Base-by-base conservation (phyloP, 2,797 vertebrate genomes). In the Tolypeutes matacus region DNA sequence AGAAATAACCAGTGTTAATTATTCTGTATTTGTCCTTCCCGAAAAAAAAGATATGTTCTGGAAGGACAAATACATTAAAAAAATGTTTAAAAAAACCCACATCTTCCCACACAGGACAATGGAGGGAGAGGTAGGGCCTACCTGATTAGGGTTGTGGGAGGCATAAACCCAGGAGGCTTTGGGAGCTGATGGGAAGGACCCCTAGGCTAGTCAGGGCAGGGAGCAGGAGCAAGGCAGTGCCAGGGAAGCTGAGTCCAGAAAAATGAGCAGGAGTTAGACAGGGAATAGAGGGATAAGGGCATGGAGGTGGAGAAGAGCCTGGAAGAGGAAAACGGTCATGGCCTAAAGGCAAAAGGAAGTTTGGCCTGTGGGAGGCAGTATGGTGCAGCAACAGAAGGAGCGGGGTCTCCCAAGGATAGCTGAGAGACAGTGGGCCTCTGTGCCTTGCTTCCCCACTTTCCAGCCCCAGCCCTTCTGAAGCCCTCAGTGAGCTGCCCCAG, bases 201-300 rank as follows among this genome's bases (percentile, higher is more conserved):
- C 42, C 51, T 49, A 36, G 78, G 60, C 69, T 60, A 81, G 31
- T 53, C 5, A 12, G 34, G 9, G 51, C 51, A 13, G 80, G 39
- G 51, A 36, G 23, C 21, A 49, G 65, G 65, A 49, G 70, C 76
- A 56, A 73, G 36, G 53, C 29, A 3, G 0, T 39, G 2, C 69
- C 65, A 60, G 60, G 36, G 64, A 72, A 94, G 27, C 72, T 31
- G 31, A 82, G 51, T 84, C 70, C 75, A 87, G 84, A 82, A 80
- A 77, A 95, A 75, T 25, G 13, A 86, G 53, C 49, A 76, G 70
- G 21, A 77, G 34, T 3, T 53, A 78, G 58, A 76, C 11, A 46
- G 29, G 85, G 80, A 69, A 60, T 1, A 42, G 39, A 78, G 53
- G 36, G 4, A 5, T 34, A 80, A 86, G 87, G 90, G 8, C 3